Evolutionary conservation across 2,888 invertebrate species (phyloP), one percentile per base, ranked within the genome.

Genomic region (Acrobeloides nanus): DNA sequence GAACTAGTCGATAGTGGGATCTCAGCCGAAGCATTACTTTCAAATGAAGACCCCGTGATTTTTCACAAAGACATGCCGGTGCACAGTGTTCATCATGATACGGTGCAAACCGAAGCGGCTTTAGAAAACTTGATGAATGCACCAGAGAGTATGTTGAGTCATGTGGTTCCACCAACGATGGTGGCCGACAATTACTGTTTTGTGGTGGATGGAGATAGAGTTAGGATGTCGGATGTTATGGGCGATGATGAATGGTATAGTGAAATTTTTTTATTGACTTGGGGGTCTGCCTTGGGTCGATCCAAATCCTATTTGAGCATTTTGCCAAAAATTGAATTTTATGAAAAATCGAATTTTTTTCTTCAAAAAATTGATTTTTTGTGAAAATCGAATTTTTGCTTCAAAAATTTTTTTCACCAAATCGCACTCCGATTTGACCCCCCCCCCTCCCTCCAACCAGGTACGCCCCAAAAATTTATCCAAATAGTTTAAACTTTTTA

Each of bases 121-220:
- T 51, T 73, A n/a, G 64, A 66, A 27, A 69, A 64, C 26, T 53
- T 72, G 24, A 70, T 73, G 65, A 59, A 62, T n/a, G 72, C 72
- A 6, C 70, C 73, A 1, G 55, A 58, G 15, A 55, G 59, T 29
- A 70, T 70, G 68, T 48, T 73, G 17, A 61, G 56, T n/a, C 55
- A 51, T 15, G 50, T 51, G 15, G 64, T 69, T 10, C 73, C 73
- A 4, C 64, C 69, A 6, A 56, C 64, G 8, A 62, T 72, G 66
- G 73, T 58, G 3, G 62, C 62, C 7, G 73, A 74, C 57, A 73
- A 73, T 53, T 73, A 72, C 51, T 74, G 73, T 50, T 73, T 73
- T 45, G 66, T 72, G 18, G 68, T 73, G 7, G 67, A 72, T 51
- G 73, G 71, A 7, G 71, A 70, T 43, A 48, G 61, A n/a, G 66